phyloP scores from a whole-genome alignment of 2,113 vertebrate species.

The Daubentonia madagascariensis region DNA sequence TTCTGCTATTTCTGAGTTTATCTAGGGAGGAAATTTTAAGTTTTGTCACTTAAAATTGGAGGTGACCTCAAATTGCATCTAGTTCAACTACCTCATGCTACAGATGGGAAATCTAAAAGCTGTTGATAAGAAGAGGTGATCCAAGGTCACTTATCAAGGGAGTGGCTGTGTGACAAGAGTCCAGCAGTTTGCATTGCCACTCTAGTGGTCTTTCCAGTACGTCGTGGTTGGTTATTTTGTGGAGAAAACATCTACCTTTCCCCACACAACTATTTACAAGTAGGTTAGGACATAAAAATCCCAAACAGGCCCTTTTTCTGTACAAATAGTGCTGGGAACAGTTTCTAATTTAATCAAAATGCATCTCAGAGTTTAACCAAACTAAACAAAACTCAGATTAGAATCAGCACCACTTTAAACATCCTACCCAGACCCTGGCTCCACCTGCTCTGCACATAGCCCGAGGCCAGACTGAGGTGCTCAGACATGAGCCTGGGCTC shows the following conservation, averaged over 20 bases:
- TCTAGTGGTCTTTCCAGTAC: not conserved
- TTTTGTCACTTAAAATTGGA: not conserved
- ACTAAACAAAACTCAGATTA: constrained; percentile 52
- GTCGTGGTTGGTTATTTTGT: not conserved
- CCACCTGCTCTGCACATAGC: constrained; percentile 29
- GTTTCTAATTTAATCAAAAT: constrained; percentile 53
- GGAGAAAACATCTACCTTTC: not conserved
- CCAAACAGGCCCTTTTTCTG: constrained; percentile 70
- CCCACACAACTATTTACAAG: not conserved
- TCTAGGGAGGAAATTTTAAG: not conserved
- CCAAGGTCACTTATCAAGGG: not conserved
- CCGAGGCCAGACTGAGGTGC: constrained; percentile 17
- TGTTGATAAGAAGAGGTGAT: not conserved
- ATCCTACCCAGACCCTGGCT: not conserved
- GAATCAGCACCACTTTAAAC: constrained; percentile 68
- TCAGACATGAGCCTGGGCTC: constrained; percentile 63
- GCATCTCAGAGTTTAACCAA: constrained; percentile 60
- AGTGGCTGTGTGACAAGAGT: not conserved
- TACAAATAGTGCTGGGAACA: constrained; percentile 68
- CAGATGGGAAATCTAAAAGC: not conserved
- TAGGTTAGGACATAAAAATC: constrained; percentile 62
- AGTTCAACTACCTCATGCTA: not conserved
- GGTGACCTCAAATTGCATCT: not conserved
- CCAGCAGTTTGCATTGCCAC: not conserved
- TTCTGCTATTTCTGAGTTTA: not conserved